These are phyloP conservation scores for Meleagris gallopavo DNA, from an alignment of 2,113 vertebrate species.

Conservation along the genomic window DNA sequence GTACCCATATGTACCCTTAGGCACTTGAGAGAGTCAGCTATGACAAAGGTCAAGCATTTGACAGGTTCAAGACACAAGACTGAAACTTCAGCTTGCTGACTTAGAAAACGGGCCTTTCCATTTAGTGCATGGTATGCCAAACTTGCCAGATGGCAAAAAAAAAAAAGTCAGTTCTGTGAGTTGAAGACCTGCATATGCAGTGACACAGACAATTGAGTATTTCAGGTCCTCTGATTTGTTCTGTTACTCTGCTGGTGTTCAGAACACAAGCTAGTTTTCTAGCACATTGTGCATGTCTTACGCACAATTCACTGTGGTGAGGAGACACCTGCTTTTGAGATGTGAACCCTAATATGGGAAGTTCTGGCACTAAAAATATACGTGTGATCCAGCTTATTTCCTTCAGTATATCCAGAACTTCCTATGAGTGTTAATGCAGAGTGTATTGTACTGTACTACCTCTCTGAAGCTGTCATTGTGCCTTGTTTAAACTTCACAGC, in stretches of 20 bases:
- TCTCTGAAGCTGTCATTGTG: background rate
- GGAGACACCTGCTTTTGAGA: background rate
- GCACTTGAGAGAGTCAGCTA: background rate
- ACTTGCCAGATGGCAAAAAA: background rate
- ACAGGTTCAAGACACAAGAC: background rate
- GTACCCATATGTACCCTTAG: background rate
- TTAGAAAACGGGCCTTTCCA: background rate
- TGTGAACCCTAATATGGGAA: rapidly evolving
- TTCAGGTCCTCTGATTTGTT: background rate
- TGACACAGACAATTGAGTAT: background rate
- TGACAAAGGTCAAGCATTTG: background rate
- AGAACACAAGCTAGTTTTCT: background rate
- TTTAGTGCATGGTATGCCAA: background rate
- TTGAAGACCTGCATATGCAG: background rate
- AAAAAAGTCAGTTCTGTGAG: background rate
- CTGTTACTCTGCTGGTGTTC: background rate
- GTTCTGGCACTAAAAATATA: background rate
- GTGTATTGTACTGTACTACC: background rate
- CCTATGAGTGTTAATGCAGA: background rate
- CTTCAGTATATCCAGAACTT: background rate
- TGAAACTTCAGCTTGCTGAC: background rate
- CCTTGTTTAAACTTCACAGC: background rate
- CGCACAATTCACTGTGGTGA: background rate
- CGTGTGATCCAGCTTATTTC: background rate
- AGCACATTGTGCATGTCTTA: background rate